Evolutionary conservation across 2,113 vertebrate genomes (phyloP).

Genomic region (Callocephalon fimbriatum): DNA sequence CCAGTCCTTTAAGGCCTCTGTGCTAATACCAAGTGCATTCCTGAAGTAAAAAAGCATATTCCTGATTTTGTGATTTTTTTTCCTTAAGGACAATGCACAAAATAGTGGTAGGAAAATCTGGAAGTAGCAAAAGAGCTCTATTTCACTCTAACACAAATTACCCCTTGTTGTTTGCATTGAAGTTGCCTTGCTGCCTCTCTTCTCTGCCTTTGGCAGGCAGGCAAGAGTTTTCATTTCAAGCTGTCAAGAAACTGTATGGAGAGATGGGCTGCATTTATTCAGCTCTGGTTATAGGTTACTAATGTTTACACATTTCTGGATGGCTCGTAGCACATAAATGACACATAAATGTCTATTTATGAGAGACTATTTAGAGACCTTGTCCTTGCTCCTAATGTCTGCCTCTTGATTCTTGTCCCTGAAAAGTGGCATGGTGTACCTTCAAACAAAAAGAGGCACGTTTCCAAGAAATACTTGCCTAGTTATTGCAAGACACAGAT

Average conservation of each 20-base stretch:
- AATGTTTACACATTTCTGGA: background rate
- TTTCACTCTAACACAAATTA: background rate
- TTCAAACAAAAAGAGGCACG: background rate
- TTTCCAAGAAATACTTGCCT: background rate
- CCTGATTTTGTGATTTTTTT: background rate
- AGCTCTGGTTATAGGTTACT: background rate
- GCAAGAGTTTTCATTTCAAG: background rate
- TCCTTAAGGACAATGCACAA: background rate
- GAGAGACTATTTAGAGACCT: background rate
- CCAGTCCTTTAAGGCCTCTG: background rate
- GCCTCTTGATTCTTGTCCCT: background rate
- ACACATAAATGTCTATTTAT: background rate
- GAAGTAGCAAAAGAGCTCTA: background rate
- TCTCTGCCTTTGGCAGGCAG: background rate
- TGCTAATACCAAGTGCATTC: background rate
- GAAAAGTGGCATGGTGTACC: fast-evolving
- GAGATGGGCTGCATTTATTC: background rate
- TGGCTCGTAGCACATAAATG: background rate
- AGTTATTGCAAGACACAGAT: background rate
- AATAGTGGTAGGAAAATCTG: background rate
- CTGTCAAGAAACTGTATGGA: background rate
- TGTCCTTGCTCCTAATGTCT: background rate
- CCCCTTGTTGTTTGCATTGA: background rate
- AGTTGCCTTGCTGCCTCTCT: background rate
- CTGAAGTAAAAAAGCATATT: background rate